Evolutionary conservation across 2,113 vertebrate species (phyloP).

Genomic region (Lipophrys pholis): DNA sequence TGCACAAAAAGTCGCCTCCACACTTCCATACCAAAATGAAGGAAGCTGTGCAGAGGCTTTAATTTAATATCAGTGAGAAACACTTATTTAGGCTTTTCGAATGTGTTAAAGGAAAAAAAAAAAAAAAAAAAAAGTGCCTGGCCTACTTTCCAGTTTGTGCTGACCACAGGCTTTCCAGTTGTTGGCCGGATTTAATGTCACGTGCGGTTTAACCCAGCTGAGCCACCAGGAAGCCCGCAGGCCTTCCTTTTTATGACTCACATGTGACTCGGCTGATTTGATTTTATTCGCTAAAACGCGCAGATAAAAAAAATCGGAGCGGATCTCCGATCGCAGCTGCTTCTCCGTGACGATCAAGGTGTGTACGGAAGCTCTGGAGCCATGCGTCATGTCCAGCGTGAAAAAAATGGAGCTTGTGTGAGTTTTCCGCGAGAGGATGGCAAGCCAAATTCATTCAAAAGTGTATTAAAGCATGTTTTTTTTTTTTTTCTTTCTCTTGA

Average conservation of each 20-base stretch:
- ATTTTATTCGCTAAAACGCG: constrained; percentile 33
- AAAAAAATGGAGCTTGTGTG: constrained; percentile 1
- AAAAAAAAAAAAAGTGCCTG: constrained; percentile 11
- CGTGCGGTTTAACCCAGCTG: constrained; percentile 50
- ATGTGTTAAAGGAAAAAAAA: too few relatives aligned
- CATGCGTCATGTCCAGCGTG: constrained; percentile 10
- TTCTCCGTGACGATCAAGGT: not conserved
- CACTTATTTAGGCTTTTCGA: not conserved
- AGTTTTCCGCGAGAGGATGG: constrained; percentile 8
- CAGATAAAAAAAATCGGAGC: not conserved
- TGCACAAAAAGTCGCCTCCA: too few relatives aligned
- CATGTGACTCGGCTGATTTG: constrained; percentile 54
- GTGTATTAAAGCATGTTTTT: constrained; percentile 1
- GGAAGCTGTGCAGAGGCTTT: too few relatives aligned
- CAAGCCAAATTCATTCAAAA: constrained; percentile 29
- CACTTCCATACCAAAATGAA: too few relatives aligned
- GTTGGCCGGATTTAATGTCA: constrained; percentile 45
- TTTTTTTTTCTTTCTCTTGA: not conserved
- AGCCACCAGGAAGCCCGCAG: constrained; percentile 57
- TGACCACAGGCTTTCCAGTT: constrained; percentile 39
- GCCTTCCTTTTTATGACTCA: constrained; percentile 53
- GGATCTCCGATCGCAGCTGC: constrained; percentile 2
- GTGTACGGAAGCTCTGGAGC: not conserved
- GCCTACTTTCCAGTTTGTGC: constrained; percentile 43
- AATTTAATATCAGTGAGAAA: too few relatives aligned